Evolutionary conservation across 2,888 invertebrate species (phyloP), one percentile per base, ranked within the genome.

Genomic region (Nomada fabriciana): DNA sequence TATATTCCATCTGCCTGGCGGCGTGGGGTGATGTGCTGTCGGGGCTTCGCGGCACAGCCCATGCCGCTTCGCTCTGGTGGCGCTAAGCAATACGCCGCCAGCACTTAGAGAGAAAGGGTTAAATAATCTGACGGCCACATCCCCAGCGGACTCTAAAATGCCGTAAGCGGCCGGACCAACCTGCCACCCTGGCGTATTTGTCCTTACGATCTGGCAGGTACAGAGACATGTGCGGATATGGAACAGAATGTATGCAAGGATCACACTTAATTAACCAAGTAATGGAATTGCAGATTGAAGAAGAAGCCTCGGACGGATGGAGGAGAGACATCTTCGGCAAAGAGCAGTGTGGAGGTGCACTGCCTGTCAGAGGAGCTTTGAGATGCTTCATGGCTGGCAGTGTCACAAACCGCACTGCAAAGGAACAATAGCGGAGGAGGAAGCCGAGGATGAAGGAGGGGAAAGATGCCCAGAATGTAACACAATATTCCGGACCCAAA

Each of bases 191-290:
- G 25, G 2, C 1, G 2, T 0, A 2, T 25, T 2, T 25, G 25
- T 2, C 25, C 25, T 0, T 0, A 25, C 2, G 2, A 25, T 2
- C 0, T 2, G 25, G 25, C 25, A 25, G 2, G 2, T 0, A 25
- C 25, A 25, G 0, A 2, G 25, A 2, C 0, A 25, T 2, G 25
- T 2, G 2, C 0, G 25, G 25, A 25, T 2, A 25, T 1, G 25
- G 25, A 2, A 2, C 1, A 0, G 25, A 25, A 25, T 0, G 2
- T 0, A 29, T 0, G 29, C 0, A 29, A 3, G 3, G 29, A n/a
- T n/a, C n/a, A n/a, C n/a, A n/a, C n/a, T n/a, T n/a, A n/a, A n/a
- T n/a, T n/a, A n/a, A n/a, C n/a, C n/a, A n/a, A n/a, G n/a, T n/a
- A n/a, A n/a, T n/a, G n/a, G n/a, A n/a, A n/a, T n/a, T n/a, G n/a